Base-by-base conservation (phyloP, 1,140 invertebrate species). In the Theocolax elegans region DNA sequence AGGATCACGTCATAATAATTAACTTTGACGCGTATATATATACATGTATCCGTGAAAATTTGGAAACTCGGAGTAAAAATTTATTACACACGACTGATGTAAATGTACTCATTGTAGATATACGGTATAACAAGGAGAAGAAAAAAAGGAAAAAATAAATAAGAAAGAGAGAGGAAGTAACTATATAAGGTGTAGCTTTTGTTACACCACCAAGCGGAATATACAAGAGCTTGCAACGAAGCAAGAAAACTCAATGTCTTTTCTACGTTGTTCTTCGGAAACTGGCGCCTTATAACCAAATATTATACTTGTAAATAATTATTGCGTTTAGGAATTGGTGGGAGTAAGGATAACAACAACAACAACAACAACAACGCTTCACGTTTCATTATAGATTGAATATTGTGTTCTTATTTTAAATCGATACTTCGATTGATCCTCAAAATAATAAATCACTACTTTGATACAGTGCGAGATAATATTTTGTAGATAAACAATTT, bases 211-310 rank as follows among this genome's bases (percentile, higher is more conserved):
- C n/a, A n/a, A n/a, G n/a, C n/a, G n/a, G 17, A 15, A 10, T 19
- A 25, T 4, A n/a, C 3, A n/a, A 13, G 31, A 59, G 38, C 56
- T 59, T 42, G 56, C 56, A 42, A 59, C 35, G 35, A 59, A 59
- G 35, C 35, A 27, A 56, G 29, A 19, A 15, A 17, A 56, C 23
- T 25, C 56, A 27, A 59, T 62, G 42, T 62, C 25, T 62, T 62
- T 62, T 62, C 59, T 62, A 62, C 59, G 23, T 42, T 62, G 42
- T 46, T 62, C 59, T 62, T 46, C 25, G 42, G 25, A 59, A 27
- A 59, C 38, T 35, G 31, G 40, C 59, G 59, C 42, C 59, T 62
- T 62, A 62, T 35, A 27, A 46, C n/a, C 56, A 42, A 21, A 40
- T 25, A 58, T 21, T 40, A 40, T 21, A 35, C 9, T 9, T 60